Evolutionary conservation across 2,888 invertebrate genomes (phyloP), one percentile per base, ranked within the genome.

Genomic region (Xylocampa areola): DNA sequence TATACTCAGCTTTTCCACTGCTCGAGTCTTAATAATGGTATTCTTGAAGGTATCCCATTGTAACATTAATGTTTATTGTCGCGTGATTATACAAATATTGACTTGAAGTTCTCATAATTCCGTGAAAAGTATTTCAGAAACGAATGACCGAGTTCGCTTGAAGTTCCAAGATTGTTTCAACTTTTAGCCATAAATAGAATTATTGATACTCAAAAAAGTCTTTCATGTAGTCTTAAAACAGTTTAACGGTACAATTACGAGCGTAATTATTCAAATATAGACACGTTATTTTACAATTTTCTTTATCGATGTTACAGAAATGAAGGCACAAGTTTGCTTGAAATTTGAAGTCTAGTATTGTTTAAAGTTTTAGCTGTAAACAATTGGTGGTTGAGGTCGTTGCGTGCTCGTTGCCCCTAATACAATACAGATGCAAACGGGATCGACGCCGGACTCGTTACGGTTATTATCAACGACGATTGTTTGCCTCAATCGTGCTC

Each of bases 381-480:
- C 70, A 52, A 47, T 74, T 65, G 73, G 66, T 71, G 68, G 51
- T 40, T 73, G 78, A 76, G 77, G 77, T 77, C 78, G 79, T 81
- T 77, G 77, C 78, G 82, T 83, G 78, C 77, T 79, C 75, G 72
- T 75, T 77, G 79, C 73, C 76, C 77, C 59, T 67, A 69, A 84
- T 81, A 90, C 88, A 90, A 90, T 88, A 81, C 85, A 82, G 83
- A 82, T 82, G 82, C 76, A 81, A 86, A 85, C 86, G 85, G 84
- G 85, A 88, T 81, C 81, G 82, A 67, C 79, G 79, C 63, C 79
- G 81, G 78, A 77, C 84, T 87, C 86, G 89, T 88, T 86, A 91
- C 87, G 89, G 84, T 84, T 85, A 88, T 90, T 89, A 88, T 84
- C 79, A 80, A 81, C 55, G 79, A 73, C 86, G 79, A 89, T 90